phyloP scores from a whole-genome alignment of 2,888 invertebrate genomes.

The Polydrusus pterygomalis region DNA sequence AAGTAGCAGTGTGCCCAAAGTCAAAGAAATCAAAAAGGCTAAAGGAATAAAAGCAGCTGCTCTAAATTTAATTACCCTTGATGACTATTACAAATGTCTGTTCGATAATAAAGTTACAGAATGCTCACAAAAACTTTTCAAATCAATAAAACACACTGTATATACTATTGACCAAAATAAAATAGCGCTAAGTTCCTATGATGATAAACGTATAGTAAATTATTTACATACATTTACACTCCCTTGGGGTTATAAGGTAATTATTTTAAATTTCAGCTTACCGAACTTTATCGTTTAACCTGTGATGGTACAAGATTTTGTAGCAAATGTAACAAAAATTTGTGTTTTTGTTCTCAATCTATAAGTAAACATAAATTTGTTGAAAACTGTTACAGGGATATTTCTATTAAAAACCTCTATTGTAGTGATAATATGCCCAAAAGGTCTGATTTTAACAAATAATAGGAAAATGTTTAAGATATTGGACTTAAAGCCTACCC shows the following conservation, averaged over 20 bases:
- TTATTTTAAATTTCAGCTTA: neutral
- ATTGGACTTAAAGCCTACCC: too few species aligned
- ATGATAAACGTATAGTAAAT: conserved; percentile 25
- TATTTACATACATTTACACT: neutral
- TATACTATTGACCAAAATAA: conserved; percentile 4
- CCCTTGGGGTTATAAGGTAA: conserved; percentile 14
- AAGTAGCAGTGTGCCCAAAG: too few species aligned
- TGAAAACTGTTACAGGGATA: neutral
- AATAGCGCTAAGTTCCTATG: neutral
- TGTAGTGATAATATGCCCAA: neutral
- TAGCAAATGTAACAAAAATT: neutral
- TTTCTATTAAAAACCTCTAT: neutral
- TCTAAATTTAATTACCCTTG: conserved; percentile 12
- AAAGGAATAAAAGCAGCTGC: conserved; percentile 12
- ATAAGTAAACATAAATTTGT: neutral
- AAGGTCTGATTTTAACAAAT: neutral
- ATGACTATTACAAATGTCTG: conserved; percentile 24
- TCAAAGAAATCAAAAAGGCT: conserved; percentile 7
- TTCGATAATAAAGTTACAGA: neutral
- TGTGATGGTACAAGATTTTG: neutral
- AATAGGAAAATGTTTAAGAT: neutral
- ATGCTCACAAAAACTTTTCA: neutral
- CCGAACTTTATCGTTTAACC: neutral
- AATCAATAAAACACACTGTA: conserved; percentile 9
- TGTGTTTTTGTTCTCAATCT: neutral